A percentile compares a stretch with the other conserved stretches of the same genome.
These are phyloP conservation scores for Lamellibrachia satsuma DNA, from an alignment of 2,888 invertebrate species.

Conservation along the genomic window DNA sequence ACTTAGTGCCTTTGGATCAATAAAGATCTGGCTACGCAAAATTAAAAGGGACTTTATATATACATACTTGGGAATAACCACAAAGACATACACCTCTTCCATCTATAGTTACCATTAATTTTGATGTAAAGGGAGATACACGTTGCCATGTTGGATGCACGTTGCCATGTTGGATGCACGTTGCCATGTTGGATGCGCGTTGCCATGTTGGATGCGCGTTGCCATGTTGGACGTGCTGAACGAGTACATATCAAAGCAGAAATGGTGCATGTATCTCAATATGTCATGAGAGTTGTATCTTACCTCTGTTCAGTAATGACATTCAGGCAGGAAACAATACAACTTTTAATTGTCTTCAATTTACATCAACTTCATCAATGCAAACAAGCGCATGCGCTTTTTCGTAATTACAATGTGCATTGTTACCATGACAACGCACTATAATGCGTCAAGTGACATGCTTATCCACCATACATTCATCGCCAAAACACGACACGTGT, in stretches of 20 bases:
- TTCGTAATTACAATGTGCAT: not conserved
- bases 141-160: no score
- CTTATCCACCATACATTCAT: not conserved
- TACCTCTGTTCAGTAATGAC: not conserved
- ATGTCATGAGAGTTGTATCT: no score
- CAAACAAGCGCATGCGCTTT: not conserved
- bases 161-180: no score
- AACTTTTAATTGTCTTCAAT: not conserved
- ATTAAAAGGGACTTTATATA: not conserved
- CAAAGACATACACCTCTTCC: no score
- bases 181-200: no score
- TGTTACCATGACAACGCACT: not conserved
- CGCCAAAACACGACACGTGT: not conserved
- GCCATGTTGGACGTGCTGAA: no score
- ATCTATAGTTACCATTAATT: no score
- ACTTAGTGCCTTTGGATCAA: not conserved
- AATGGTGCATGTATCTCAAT: no score
- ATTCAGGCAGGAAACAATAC: not conserved
- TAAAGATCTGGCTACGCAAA: not conserved
- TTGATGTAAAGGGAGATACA: no score
- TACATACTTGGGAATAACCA: not conserved
- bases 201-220: no score
- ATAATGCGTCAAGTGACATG: not conserved
- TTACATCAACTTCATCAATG: not conserved
- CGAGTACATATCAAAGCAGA: no score